A percentile compares a stretch with the other conserved stretches of the same genome.
These are phyloP conservation scores for Myotis lucifugus DNA, from an alignment of 2,113 vertebrate species.

Conservation along the genomic window DNA sequence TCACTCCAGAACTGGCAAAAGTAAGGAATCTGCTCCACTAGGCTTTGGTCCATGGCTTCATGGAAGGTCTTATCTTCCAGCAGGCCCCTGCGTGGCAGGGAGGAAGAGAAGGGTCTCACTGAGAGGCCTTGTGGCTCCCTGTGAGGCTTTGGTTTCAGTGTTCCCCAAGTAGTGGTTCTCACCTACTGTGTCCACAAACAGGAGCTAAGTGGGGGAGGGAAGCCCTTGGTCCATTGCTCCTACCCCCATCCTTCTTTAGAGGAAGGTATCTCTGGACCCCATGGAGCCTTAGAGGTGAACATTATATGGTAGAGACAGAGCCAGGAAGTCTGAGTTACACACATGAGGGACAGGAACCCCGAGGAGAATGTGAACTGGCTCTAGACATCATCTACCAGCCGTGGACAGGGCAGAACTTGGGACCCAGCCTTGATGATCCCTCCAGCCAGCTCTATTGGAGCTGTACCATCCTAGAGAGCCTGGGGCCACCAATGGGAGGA, in stretches of 20 bases:
- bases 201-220: background rate
- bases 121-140: background rate
- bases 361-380: background rate
- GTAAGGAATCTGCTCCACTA: slow-evolving; percentile 85
- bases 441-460: background rate
- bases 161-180: background rate
- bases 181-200: background rate
- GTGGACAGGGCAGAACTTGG: background rate
- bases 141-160: background rate
- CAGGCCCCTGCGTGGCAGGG: slow-evolving; percentile 83
- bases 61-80: slow-evolving; percentile 89
- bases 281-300: background rate
- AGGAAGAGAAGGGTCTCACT: background rate
- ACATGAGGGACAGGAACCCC: background rate
- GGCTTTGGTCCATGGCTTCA: slow-evolving; percentile 74
- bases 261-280: background rate
- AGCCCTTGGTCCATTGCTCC: background rate
- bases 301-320: background rate
- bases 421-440: background rate
- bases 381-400: background rate
- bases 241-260: background rate
- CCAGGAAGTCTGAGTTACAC: background rate
- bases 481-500: background rate
- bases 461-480: background rate
- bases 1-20: slow-evolving; percentile 84